Evolutionary conservation across 2,888 invertebrate genomes (phyloP), one percentile per base, ranked within the genome.

Genomic region (Ganaspis brasiliensis): DNA sequence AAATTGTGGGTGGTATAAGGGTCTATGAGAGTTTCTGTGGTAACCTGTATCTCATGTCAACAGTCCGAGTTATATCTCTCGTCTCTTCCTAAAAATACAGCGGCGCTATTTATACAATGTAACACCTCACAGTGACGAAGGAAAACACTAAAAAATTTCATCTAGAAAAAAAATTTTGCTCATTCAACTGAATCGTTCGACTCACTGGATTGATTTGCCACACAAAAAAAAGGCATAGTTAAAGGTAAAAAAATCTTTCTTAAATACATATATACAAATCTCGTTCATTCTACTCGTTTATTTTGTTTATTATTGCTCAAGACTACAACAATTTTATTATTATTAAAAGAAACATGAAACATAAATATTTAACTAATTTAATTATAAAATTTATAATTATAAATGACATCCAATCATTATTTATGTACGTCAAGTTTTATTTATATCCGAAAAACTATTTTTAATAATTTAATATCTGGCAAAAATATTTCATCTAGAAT

Each of bases 71-170:
- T 76, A 80, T 82, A 81, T 82, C 79, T 83, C 81, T 80, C 79
- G 76, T 76, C 77, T 82, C 85, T 87, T 83, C 82, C 89, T 89
- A 89, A 89, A 90, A 90, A 90, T 89, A 90, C 82, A 80, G 79
- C 78, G 63, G 72, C 55, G 85, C 88, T 90, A 90, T 90, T 90
- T 89, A 87, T 89, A 89, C 81, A 81, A 67, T 40, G 76, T 79
- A 82, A 81, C 81, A 83, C 84, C 85, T 79, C 79, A 83, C 74
- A 73, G 80, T 76, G 77, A 79, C 81, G 80, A 82, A 80, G 82
- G 79, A 83, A 84, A 82, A 81, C 77, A 81, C 81, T 59, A 74
- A 82, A 79, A 76, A 79, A 79, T 14, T 52, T 52, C 52, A 52
- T 52, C 52, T 52, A 52, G 52, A 52, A 52, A 52, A 52, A 52